A percentile compares a stretch with the other conserved stretches of the same genome.
Evolutionary conservation across 2,797 vertebrate genomes (phyloP).

Genomic region (Sebastes trivittatus): DNA sequence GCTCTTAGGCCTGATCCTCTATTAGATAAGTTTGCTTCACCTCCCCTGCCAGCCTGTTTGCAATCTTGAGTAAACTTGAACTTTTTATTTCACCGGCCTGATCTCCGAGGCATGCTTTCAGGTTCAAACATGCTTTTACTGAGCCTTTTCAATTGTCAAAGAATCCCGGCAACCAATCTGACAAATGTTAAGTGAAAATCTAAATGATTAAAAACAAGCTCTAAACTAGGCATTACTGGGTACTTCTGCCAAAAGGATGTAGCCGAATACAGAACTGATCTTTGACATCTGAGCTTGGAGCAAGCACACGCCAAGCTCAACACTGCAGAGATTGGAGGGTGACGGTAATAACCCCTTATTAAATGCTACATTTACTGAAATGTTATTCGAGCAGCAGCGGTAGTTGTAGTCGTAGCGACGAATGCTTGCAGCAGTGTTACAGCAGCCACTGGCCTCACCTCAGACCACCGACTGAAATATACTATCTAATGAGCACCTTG

Average conservation of each 20-base stretch:
- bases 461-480: slow-evolving; percentile 12
- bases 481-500: slow-evolving; percentile 9
- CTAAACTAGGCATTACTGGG: not conserved
- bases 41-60: not conserved
- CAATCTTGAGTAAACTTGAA: not conserved
- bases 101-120: not conserved
- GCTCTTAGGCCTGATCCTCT: not conserved
- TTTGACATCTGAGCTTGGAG: slow-evolving; percentile 4
- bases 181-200: slow-evolving; percentile 10
- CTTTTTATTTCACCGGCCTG: not conserved
- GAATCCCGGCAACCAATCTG: not conserved
- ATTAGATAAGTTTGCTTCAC: not conserved
- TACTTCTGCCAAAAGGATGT: slow-evolving; percentile 4
- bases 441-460: slow-evolving; percentile 7
- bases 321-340: slow-evolving; percentile 3
- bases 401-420: not conserved
- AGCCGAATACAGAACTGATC: not conserved
- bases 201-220: slow-evolving; percentile 18
- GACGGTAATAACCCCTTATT: slow-evolving; percentile 12
- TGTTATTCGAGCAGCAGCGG: not conserved
- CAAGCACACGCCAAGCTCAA: not conserved
- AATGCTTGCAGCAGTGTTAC: slow-evolving; percentile 6
- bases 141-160: not conserved
- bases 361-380: slow-evolving; percentile 23
- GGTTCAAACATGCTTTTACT: not conserved